phyloP scores from a whole-genome alignment of 1,140 invertebrate species.

The Planococcus citri region DNA sequence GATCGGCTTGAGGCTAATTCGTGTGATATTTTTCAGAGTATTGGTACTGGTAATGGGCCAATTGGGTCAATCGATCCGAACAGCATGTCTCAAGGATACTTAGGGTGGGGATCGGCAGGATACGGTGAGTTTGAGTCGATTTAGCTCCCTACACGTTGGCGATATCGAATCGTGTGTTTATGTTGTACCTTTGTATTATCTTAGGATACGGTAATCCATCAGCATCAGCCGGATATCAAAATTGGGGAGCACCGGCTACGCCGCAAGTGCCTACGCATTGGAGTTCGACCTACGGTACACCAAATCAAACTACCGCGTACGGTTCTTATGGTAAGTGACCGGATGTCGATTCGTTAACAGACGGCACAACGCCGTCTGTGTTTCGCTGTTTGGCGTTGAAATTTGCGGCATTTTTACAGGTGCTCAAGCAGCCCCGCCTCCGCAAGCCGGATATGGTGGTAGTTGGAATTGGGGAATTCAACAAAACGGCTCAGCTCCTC shows the following conservation, averaged over 20 bases:
- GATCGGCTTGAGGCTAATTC: too few species aligned
- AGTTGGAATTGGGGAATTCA: conserved; percentile 47
- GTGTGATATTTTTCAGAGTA: conserved; percentile 45
- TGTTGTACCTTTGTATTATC: too few species aligned
- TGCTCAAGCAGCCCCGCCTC: conserved; percentile 35
- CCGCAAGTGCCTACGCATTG: conserved; percentile 72
- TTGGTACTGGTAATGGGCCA: conserved; percentile 56
- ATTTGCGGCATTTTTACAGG: conserved; percentile 34
- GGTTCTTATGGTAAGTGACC: conserved; percentile 52
- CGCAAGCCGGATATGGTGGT: conserved; percentile 41
- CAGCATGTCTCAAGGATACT: conserved; percentile 58
- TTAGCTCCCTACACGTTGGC: not conserved
- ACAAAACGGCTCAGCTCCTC: conserved; percentile 39
- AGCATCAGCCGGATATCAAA: conserved; percentile 66
- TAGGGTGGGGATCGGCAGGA: conserved; percentile 37
- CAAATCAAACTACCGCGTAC: conserved; percentile 59
- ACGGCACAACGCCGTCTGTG: conserved; percentile 30
- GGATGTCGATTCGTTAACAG: not conserved
- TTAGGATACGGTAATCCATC: conserved; percentile 59
- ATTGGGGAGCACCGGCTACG: conserved; percentile 70
- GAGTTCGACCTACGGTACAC: conserved; percentile 55
- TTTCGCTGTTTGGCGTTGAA: conserved; percentile 38
- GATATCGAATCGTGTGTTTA: not conserved
- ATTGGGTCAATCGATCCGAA: conserved; percentile 41
- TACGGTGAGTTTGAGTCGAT: conserved; percentile 47